A percentile compares a stretch with the other conserved stretches of the same genome.
Evolutionary conservation across 2,797 vertebrate species (phyloP).

Genomic region (Margarornis squamiger): DNA sequence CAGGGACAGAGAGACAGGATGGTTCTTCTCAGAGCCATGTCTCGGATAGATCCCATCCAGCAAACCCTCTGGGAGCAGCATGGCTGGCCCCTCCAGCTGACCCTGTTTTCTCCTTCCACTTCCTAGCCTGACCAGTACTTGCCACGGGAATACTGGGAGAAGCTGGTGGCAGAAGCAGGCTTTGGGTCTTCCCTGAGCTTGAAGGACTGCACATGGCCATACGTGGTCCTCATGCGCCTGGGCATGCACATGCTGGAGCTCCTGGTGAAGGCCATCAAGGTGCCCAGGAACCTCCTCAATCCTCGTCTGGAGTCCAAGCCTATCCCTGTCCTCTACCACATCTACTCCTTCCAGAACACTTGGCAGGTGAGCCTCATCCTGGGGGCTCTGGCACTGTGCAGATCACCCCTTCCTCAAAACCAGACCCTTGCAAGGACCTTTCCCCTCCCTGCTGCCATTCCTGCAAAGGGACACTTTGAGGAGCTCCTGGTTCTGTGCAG

Average conservation of each 20-base stretch:
- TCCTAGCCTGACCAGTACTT: constrained; percentile 74
- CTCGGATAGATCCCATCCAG: neutral
- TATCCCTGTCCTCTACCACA: constrained; percentile 91
- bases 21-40: neutral
- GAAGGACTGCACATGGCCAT: constrained; percentile 79
- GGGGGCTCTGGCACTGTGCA: constrained; percentile 1
- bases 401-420: neutral
- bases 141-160: constrained; percentile 86
- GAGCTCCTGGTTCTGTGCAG: neutral
- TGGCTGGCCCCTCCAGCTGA: neutral
- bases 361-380: constrained; percentile 80
- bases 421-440: neutral
- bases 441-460: neutral
- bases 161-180: constrained; percentile 75
- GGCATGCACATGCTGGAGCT: constrained; percentile 88
- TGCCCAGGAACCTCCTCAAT: constrained; percentile 79
- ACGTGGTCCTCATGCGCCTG: constrained; percentile 80
- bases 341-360: constrained; percentile 89
- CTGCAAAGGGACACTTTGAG: neutral
- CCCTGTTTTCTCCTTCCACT: rapidly evolving
- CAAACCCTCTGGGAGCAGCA: neutral
- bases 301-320: constrained; percentile 52
- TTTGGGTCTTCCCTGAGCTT: constrained; percentile 74
- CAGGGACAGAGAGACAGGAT: too few species aligned
- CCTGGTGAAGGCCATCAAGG: constrained; percentile 84